Base-by-base conservation (phyloP, 2,113 vertebrate genomes). In the Amblyopsis rosae region DNA sequence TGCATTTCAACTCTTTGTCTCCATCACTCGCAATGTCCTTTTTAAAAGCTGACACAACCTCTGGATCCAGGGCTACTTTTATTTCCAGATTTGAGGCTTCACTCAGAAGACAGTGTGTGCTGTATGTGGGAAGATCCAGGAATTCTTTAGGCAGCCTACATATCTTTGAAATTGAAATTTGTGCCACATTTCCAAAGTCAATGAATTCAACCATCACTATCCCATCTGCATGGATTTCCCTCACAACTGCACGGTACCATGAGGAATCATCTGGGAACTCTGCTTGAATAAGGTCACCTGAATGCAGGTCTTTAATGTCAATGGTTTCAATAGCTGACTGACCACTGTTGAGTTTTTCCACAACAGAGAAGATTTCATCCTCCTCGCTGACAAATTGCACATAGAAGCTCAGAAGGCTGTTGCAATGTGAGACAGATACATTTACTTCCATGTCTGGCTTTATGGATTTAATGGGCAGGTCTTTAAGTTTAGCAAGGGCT, bases 151-250 rank as follows among this genome's bases (percentile, higher is more conserved):
- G 81, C 15, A 98, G 93, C 47, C 72, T 79, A 26, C 81, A 62
- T 0, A 90, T 83, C 73, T 94, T 92, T 70, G 85, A 87, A 60
- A 86, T 5, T 1, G 84, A 82, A 49, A 95, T 75, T 4, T 85
- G 33, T 9, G 93, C 93, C 9, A 88, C 88, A 57, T 98, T 97
- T 66, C 97, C 96, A 83, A 96, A 99, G 87, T 98, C 97, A 76
- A 98, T 89, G 81, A 96, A 98, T 57, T 95, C 93, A 0, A 98
- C 78, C 6, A 86, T 80, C 26, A 93, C 76, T 0, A 47, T 77
- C 6, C 70, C 62, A 35, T 76, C 59, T 3, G 50, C 63, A 5
- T 72, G 73, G 15, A 86, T 88, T 67, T 93, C 90, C 76, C 41
- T 88, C 1, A 99, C 83, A 62, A 93, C 88, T 51, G 95, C 96